Percentiles rank a stretch among this genome's conserved stretches.
Conservation (phyloP, 2,113 vertebrate species). For the Pteruthius melanotis region DNA sequence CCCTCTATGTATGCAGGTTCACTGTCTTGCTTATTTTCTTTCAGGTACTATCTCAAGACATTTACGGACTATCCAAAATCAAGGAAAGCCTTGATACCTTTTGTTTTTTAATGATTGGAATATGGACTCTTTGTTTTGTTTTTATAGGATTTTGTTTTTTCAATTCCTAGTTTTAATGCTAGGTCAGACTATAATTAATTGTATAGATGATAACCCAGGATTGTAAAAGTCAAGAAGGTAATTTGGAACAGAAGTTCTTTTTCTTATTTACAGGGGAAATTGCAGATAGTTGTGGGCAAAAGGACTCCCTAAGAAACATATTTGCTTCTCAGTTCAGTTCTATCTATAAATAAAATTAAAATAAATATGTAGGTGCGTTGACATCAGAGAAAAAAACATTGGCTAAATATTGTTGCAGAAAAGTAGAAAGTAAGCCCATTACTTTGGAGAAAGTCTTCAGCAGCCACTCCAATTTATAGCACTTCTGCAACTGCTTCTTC, state of each 20-base stretch:
- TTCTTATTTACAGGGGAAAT: neutral
- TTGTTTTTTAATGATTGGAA: conserved; percentile 79
- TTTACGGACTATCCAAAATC: conserved; percentile 87
- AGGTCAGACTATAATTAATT: neutral
- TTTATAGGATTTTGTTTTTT: conserved; percentile 40
- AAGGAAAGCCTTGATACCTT: conserved; percentile 87
- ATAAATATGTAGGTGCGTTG: neutral
- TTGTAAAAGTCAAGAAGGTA: neutral
- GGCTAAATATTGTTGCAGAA: neutral
- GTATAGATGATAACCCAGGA: neutral
- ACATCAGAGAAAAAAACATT: neutral
- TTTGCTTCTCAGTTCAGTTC: neutral
- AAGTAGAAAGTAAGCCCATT: neutral
- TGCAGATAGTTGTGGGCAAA: neutral
- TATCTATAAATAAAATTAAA: too few relatives aligned
- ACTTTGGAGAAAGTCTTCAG: neutral
- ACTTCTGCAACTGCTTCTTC: neutral
- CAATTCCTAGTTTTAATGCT: neutral
- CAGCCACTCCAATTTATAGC: neutral
- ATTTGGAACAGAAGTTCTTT: neutral
- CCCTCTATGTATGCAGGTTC: neutral
- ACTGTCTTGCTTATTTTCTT: conserved; percentile 59
- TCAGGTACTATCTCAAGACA: conserved; percentile 83
- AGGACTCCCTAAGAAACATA: neutral
- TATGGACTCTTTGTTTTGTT: conserved; percentile 11